Base-by-base conservation (phyloP, 2,797 vertebrate genomes). In the Sebastes baramenuke region DNA sequence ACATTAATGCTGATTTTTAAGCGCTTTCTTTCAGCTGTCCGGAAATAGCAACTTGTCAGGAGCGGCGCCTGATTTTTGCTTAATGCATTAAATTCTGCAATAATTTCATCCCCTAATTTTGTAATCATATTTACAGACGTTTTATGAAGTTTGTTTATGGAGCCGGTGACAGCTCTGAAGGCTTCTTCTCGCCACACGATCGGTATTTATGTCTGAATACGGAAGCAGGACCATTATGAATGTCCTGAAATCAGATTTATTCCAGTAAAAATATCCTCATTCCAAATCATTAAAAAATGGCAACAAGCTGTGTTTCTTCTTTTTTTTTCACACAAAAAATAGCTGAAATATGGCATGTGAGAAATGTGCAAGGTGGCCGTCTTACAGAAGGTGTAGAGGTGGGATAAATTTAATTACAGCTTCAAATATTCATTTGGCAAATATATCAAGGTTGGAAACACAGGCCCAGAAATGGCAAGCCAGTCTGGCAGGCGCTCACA, bases 341-440 rank as follows among this genome's bases (percentile, higher is more conserved):
- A 88, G 82, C 91, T 90, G 83, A 93, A 94, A 94, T 90, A 91
- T 90, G 88, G 88, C 86, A 81, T 88, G 88, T 92, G 91, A 92
- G 90, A 93, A 92, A 89, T 93, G 92, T 88, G 92, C 90, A 93
- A 94, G 92, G 92, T 92, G 93, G 93, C 92, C 93, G 88, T 93
- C 96, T 96, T 94, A 91, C 95, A 96, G 95, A 95, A 95, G 95
- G 97, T 97, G 96, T 94, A 96, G 95, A 96, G 95, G 95, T 95
- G 94, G 95, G 93, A 94, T 95, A 94, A 94, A 97, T 97, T 98
- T 98, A 98, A 99, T 99, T 99, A 98, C 96, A 94, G 96, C 96
- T 97, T 97, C 97, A 97, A 97, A 97, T 97, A 98, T 97, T 97
- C 97, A 97, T 97, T 98, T 98, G 97, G 97, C 97, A 98, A 96